These are phyloP conservation scores for Vultur gryphus DNA, from an alignment of 2,797 vertebrate genomes.

Conservation along the genomic window DNA sequence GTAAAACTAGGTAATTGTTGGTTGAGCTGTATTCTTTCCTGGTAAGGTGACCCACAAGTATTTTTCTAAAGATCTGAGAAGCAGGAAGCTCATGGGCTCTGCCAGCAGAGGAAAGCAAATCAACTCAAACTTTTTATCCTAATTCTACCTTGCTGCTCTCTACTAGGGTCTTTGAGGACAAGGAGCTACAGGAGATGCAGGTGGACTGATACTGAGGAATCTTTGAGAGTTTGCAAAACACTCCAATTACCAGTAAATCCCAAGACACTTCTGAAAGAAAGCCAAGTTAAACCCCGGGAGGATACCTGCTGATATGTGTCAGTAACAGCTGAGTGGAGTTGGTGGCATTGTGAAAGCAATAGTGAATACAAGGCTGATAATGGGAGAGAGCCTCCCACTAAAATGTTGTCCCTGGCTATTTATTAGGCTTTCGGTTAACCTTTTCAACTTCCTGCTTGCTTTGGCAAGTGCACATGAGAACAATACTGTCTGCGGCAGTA, in stretches of 20 bases:
- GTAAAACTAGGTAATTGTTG: neutral
- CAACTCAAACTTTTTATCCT: neutral
- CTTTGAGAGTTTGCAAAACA: slow-evolving; percentile 58
- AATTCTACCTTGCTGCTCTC: neutral
- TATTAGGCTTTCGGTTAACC: neutral
- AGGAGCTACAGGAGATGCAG: slow-evolving; percentile 1
- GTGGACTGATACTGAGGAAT: slow-evolving; percentile 39
- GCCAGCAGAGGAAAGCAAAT: slow-evolving; percentile 1
- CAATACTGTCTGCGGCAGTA: neutral
- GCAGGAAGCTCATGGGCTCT: neutral
- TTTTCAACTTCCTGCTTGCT: neutral
- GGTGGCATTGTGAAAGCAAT: neutral
- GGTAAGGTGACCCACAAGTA: neutral
- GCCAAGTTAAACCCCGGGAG: neutral
- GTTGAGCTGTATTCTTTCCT: neutral
- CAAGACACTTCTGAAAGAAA: slow-evolving; percentile 27
- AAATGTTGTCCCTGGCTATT: neutral
- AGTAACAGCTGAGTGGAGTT: slow-evolving; percentile 11
- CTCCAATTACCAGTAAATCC: slow-evolving; percentile 59
- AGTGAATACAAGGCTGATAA: neutral
- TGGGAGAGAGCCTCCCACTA: neutral
- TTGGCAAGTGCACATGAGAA: neutral
- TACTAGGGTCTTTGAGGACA: neutral
- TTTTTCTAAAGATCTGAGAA: slow-evolving; percentile 19
- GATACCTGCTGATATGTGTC: slow-evolving; percentile 26